Base-by-base conservation (phyloP, 2,113 vertebrate genomes). In the Grammomys dolichurus region DNA sequence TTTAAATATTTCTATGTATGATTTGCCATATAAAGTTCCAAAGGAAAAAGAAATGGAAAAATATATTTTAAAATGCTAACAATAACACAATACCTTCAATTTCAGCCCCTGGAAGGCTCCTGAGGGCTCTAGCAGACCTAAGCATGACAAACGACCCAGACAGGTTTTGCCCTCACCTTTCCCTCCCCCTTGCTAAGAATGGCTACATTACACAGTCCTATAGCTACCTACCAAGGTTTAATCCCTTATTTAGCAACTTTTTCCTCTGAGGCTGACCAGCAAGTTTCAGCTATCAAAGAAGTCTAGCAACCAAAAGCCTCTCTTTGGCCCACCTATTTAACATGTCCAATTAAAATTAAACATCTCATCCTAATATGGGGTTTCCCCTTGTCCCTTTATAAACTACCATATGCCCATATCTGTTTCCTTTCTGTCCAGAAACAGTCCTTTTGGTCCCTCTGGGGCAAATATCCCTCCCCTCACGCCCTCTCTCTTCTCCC, bases 41-140 rank as follows among this genome's bases (percentile, higher is more conserved):
- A 95, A 93, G 87, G 48, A 75, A 80, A 93, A 13, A 81, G 36
- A 90, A 78, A 92, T 22, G 33, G 85, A 88, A 95, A 95, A 56
- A 22, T n/a, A 81, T 48, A 86, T 12, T 93, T 76, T 78, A 88
- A 88, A 92, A 90, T 67, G 33, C 48, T 77, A 94, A 78, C 10
- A 88, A 46, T 40, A 80, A 81, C 22, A 96, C 94, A 86, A 93
- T 95, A 31, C 26, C 75, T 77, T 46, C 14, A 77, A 28, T 31
- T 28, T 46, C 24, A 48, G 13, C 12, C 5, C 26, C 43, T 31
- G 24, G 43, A 46, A 48, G 46, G 46, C 40, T 31, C 43, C 67
- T 70, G 67, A 36, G 67, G 31, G 4, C 67, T 69, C 28, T 33
- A 16, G 28, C 67, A 70, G 14, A 36, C 67, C 67, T 26, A 36